Percentiles rank a stretch among this genome's conserved stretches.
phyloP scores from a whole-genome alignment of 2,113 vertebrate species.

The Alligator sinensis region DNA sequence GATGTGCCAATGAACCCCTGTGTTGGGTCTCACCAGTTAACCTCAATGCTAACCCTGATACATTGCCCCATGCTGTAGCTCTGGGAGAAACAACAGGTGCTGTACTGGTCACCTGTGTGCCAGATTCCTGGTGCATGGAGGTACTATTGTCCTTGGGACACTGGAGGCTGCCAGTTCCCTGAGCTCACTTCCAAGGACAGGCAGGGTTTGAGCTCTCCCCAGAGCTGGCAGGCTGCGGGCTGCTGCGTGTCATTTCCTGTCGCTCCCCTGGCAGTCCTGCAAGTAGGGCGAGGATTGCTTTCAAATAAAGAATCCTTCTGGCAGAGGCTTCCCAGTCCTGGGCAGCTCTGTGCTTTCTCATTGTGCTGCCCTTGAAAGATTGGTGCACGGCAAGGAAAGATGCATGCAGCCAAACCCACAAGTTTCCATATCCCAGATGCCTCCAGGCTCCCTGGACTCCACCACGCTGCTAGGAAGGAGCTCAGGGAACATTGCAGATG shows the following conservation, averaged over 20 bases:
- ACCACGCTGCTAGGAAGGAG: neutral
- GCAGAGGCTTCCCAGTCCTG: neutral
- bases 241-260: neutral
- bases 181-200: neutral
- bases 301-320: neutral
- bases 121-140: neutral
- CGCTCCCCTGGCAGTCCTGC: neutral
- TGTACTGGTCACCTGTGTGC: neutral
- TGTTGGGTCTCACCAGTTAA: no score
- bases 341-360: neutral
- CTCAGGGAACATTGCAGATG: neutral
- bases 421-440: neutral
- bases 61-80: no score
- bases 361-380: neutral
- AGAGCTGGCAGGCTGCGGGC: neutral
- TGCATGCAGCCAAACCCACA: neutral
- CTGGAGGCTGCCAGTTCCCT: neutral
- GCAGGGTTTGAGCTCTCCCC: neutral
- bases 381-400: neutral
- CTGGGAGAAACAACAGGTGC: neutral
- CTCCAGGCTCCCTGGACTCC: neutral
- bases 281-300: neutral
- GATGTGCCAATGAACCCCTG: no score
- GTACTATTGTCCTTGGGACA: neutral
- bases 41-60: no score